Base-by-base conservation (phyloP, 2,113 vertebrate species). In the Burhinus bistriatus region DNA sequence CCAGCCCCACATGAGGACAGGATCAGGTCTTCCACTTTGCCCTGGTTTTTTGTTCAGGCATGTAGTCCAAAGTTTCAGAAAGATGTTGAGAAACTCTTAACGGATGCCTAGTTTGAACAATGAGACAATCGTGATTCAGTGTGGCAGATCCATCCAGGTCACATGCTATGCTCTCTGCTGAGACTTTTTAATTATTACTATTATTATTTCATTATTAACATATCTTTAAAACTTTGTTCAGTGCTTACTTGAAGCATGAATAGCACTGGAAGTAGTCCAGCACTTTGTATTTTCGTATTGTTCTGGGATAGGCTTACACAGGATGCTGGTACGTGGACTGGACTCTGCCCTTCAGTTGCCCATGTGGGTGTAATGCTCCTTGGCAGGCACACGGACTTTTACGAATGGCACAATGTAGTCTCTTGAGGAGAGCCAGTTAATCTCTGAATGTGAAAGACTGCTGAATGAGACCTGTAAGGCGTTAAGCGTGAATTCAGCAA, bases 31-130 rank as follows among this genome's bases (percentile, higher is more conserved):
- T 93, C 38, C 32, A 87, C 90, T 91, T 85, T 80, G 70, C 57
- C 58, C 49, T 6, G 47, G 3, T 44, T 44, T 44, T 84, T 70
- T 51, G 26, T 93, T 84, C 32, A 84, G 84, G 92, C 64, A 64
- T 13, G 36, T 13, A 78, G 70, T 58, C 57, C 70, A 40, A 64
- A 51, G 40, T 61, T 69, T 65, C 85, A 80, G 71, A 42, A 72
- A 72, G 61, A n/a, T 51, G 61, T 96, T 96, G 92, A 87, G 85
- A 93, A 97, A 87, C 19, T 71, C 47, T 68, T 81, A 83, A 90
- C 2, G 4, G 17, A 68, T 90, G n/a, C 40, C n/a, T 64, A 6
- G 38, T 61, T 58, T 69, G 11, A 18, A 59, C 62, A 82, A 73
- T 20, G 29, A 93, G 29, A 61, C 61, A 83, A 38, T 19, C 5